Conservation (phyloP, 2,797 vertebrate species). For the Brotula barbata region DNA sequence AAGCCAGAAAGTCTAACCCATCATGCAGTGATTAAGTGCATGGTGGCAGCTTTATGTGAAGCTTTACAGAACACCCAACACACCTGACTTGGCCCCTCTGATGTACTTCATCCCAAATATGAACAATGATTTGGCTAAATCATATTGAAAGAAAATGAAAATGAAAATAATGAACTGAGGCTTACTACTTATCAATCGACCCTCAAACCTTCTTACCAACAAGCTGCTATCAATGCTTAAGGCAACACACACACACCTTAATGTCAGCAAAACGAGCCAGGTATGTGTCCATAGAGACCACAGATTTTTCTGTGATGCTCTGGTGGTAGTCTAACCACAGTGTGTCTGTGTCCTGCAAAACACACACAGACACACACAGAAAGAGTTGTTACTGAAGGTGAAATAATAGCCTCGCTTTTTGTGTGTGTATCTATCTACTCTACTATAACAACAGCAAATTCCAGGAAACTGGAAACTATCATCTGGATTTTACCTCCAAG, state of each 20-base stretch:
- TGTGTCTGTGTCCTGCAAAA: constrained; percentile 88
- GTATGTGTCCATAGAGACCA: constrained; percentile 89
- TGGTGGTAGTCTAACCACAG: constrained; percentile 94
- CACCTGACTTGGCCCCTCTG: too few species aligned
- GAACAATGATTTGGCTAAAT: too few species aligned
- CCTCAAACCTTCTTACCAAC: neutral
- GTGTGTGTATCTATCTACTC: neutral
- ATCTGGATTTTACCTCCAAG: constrained; percentile 73
- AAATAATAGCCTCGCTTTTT: neutral
- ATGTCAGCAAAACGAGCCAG: constrained; percentile 94
- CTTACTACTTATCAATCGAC: too few species aligned
- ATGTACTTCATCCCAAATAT: too few species aligned
- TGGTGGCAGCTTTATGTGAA: too few species aligned
- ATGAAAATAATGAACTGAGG: too few species aligned
- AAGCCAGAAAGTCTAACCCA: too few species aligned
- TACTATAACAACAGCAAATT: neutral
- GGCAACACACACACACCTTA: constrained; percentile 82
- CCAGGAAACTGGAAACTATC: constrained; percentile 9
- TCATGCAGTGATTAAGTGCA: too few species aligned
- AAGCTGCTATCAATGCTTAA: too few species aligned
- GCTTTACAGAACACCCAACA: too few species aligned
- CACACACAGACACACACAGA: constrained; percentile 1
- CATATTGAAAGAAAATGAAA: too few species aligned
- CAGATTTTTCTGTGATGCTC: constrained; percentile 88
- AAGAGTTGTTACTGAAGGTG: neutral